Conservation (phyloP, 2,113 vertebrate genomes). For the Xiphorhynchus elegans region DNA sequence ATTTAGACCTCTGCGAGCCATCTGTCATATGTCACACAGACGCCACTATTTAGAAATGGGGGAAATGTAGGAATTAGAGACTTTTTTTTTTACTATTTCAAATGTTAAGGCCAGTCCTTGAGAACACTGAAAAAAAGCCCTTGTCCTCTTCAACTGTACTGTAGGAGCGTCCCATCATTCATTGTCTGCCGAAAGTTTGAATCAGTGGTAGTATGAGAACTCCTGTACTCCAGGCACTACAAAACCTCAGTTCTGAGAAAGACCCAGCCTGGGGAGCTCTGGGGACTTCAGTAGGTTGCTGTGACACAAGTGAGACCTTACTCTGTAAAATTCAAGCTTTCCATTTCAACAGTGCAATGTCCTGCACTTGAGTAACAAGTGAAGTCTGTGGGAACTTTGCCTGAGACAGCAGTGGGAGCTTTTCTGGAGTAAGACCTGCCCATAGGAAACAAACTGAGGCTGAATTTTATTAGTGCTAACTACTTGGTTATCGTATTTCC, state of each 20-base stretch:
- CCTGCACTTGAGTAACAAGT: not conserved
- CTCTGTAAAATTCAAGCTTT: not conserved
- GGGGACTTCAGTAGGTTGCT: not conserved
- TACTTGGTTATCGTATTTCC: not conserved
- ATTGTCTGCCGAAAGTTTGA: not conserved
- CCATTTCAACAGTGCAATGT: not conserved
- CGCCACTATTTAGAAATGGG: not conserved
- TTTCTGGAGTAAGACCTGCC: not conserved
- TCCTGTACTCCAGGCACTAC: not conserved
- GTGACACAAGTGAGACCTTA: not conserved
- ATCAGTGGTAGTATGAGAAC: not conserved
- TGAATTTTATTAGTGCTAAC: constrained; percentile 38
- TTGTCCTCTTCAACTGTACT: not conserved
- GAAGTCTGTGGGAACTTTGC: not conserved
- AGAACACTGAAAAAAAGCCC: not conserved
- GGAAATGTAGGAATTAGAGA: not conserved
- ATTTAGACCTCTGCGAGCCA: not conserved
- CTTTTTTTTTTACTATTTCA: not conserved
- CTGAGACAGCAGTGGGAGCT: not conserved
- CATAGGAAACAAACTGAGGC: not conserved
- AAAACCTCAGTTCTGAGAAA: not conserved
- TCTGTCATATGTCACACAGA: not conserved
- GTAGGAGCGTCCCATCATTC: not conserved
- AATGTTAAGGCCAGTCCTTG: not conserved
- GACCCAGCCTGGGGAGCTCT: not conserved